Base-by-base conservation (phyloP, 2,113 vertebrate species). In the Terrapene triunguis region DNA sequence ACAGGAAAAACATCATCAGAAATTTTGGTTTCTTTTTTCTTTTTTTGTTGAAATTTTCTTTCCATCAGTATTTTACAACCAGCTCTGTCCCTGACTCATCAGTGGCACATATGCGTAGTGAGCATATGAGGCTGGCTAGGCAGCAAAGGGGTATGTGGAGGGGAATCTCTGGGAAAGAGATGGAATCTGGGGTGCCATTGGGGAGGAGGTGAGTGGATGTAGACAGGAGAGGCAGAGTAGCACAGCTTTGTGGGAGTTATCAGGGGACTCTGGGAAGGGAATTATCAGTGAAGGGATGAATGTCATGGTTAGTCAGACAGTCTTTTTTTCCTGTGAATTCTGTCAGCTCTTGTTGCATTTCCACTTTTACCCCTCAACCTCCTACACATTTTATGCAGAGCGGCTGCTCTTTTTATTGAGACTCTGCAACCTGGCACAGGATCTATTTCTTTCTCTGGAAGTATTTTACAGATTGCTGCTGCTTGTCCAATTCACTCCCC, bases 401-500 rank as follows among this genome's bases (percentile, higher is more conserved):
- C 57, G 88, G 35, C 65, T n/a, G 11, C 42, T 87, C 19, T 2
- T 83, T 92, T 42, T 84, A 32, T 5, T 35, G 53, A 83, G 25
- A 16, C 10, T 82, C 57, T 83, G 74, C 89, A 62, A 54, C 57
- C 50, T 50, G n/a, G 44, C 53, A 95, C 19, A 85, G 5, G 50
- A 59, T 1, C 25, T 12, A 89, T 89, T 90, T 94, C 14, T 85
- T 91, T 90, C 57, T 81, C 44, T 44, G 10, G 87, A 35, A 88
- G 29, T 35, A 88, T 65, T 83, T 92, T 62, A 90, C 38, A 6
- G 48, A 5, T 94, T 88, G 62, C 65, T 50, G 79, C 92, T 82
- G 72, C 38, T 88, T 88, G 48, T 94, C 55, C 86, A 89, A 69
- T 88, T 91, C 69, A 42, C 90, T 93, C 51, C 80, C 72, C 17